Base-by-base conservation (phyloP, 2,113 vertebrate species). In the Dasyornis broadbenti region DNA sequence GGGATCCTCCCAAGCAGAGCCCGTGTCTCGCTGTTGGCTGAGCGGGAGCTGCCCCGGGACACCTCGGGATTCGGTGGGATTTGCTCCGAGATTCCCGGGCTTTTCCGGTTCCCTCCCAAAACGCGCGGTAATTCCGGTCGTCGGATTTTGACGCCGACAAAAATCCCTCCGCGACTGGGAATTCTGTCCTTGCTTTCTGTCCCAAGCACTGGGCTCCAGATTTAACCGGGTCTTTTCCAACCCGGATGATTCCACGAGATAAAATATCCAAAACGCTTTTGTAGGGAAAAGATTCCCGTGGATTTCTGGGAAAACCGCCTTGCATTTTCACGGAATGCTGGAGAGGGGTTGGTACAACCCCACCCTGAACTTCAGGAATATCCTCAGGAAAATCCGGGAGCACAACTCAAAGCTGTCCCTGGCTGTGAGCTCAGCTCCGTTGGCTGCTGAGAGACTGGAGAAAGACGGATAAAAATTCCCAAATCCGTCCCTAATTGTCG, bases 191-290 rank as follows among this genome's bases (percentile, higher is more conserved):
- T 70, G 37, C 12, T 57, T 81, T 70, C 45, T n/a, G 30, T 33
- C 37, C 59, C 10, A 0, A 64, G 11, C 26, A 9, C 2, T 10
- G 0, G 40, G 10, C 7, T 85, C 40, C 37, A 30, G 19, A n/a
- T 47, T 26, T 33, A 47, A 23, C 0, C 0, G 15, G 6, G 12
- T 16, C 14, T 83, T 83, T 83, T 14, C 83, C 54, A 20, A 1
- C 65, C 79, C 30, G 2, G 31, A 2, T 30, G 45, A 24, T 42
- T 42, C 65, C 45, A 4, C 12, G 53, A 39, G 76, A 45, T 60
- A n/a, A 19, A 40, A 7, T 3, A 14, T 49, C 27, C 2, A 8
- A 56, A 60, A 23, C 18, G 5, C 0, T 79, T 82, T 70, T 7
- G 11, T 19, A 40, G 44, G n/a, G n/a, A n/a, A n/a, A n/a, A n/a